Conservation (phyloP, 2,888 invertebrate genomes). For the Dromius quadrimaculatus region DNA sequence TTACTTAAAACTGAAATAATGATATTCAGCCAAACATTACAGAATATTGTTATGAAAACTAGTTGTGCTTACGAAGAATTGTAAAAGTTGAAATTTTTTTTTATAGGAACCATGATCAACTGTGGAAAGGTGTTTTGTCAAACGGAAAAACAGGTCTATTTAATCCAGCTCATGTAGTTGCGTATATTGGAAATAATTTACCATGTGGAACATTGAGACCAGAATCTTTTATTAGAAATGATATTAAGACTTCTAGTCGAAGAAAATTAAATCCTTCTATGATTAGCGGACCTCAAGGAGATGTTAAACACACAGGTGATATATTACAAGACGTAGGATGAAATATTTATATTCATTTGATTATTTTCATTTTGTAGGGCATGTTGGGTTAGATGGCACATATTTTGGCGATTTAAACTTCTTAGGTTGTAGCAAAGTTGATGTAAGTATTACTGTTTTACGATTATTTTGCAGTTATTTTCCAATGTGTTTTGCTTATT, state of each 20-base stretch:
- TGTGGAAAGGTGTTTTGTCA: constrained; percentile 93
- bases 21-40: too few relatives aligned
- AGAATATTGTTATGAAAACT: constrained; percentile 58
- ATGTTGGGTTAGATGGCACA: constrained; percentile 96
- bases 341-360: not conserved
- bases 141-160: constrained; percentile 95
- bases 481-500: not conserved
- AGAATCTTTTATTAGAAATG: constrained; percentile 68
- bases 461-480: constrained; percentile 8
- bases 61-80: not conserved
- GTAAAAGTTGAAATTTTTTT: too few relatives aligned
- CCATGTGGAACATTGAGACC: constrained; percentile 70
- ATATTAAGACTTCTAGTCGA: constrained; percentile 72
- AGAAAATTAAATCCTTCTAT: constrained; percentile 86
- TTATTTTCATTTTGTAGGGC: constrained; percentile 65
- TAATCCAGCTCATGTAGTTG: constrained; percentile 89
- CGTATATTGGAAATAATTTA: constrained; percentile 84
- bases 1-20: too few relatives aligned
- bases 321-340: not conserved
- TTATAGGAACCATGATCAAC: constrained; percentile 71
- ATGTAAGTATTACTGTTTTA: constrained; percentile 59
- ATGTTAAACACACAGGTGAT: constrained; percentile 90
- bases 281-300: constrained; percentile 98
- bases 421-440: constrained; percentile 71
- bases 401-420: constrained; percentile 94